Base-by-base conservation (phyloP, 1,140 invertebrate species). In the Stegodyphus mimosarum region DNA sequence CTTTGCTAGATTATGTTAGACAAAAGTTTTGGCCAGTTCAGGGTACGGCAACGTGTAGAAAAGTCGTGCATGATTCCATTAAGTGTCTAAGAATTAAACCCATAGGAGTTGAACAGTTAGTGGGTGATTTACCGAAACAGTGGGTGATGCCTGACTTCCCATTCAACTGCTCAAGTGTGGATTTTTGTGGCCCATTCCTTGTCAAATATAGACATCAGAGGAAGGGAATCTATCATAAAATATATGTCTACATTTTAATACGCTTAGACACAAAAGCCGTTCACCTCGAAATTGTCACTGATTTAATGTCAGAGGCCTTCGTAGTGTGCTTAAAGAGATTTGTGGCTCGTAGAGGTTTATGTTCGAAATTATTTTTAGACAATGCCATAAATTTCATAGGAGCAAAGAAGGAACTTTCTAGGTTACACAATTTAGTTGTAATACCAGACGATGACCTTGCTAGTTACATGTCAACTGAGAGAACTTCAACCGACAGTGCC, bases 141-240 rank as follows among this genome's bases (percentile, higher is more conserved):
- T 11, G 80, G 48, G 50, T 18, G 6, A 63, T 6, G 6, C n/a
- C 33, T 10, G 48, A 10, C 48, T 13, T 33, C 17, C 33, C 74
- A 1, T 83, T 83, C 60, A 53, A 49, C 7, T 6, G 11, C 11
- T 77, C 49, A 11, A 74, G 80, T 11, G n/a, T 83, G 48, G 80
- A 83, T 64, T 83, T 60, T 83, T 79, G 80, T 49, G 80, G 33
- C 50, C 80, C 80, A 9, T 83, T 81, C 48, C 7, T 9, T 17
- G 48, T 79, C 15, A 83, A 83, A 83, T 13, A 52, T 49, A 49
- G 15, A 17, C 13, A 51, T 78, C 49, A 52, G 33, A 6, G 5
- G 6, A 72, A 72, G 50, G 51, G 51, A 11, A 18, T 17, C 2
- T 48, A 76, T 10, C 33, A 70, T 67, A 80, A 74, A 60, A 49